phyloP scores from a whole-genome alignment of 2,113 vertebrate species.

The Myotis davidii region DNA sequence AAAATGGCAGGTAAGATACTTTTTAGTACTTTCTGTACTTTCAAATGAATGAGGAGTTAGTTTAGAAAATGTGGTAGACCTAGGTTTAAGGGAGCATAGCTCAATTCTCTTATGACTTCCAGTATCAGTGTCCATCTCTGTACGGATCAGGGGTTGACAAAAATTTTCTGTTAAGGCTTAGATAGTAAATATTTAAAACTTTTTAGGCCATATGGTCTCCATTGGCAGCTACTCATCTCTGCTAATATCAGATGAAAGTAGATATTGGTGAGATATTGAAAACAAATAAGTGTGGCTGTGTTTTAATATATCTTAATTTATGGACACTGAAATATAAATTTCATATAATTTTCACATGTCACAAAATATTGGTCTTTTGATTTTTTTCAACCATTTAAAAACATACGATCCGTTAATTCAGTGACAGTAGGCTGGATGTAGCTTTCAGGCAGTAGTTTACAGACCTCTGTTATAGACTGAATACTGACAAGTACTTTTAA shows the following conservation, averaged over 20 bases:
- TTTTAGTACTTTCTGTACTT: constrained; percentile 7
- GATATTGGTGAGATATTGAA: background rate
- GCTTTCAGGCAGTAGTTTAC: background rate
- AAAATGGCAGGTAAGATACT: constrained; percentile 86
- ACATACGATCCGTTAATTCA: background rate
- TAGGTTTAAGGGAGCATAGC: background rate
- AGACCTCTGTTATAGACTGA: background rate
- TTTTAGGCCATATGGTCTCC: background rate
- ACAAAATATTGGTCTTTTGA: background rate
- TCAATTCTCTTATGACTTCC: background rate
- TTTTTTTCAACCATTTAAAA: background rate
- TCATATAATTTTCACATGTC: constrained; percentile 7
- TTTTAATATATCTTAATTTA: constrained; percentile 2
- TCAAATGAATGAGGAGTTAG: background rate
- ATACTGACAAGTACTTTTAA: background rate
- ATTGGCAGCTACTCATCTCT: background rate
- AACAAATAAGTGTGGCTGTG: background rate
- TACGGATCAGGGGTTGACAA: background rate
- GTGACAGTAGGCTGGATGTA: background rate
- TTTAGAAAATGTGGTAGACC: background rate
- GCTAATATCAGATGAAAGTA: background rate
- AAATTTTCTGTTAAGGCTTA: background rate
- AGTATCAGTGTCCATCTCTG: background rate
- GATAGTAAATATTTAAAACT: constrained; percentile 8
- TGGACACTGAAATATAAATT: background rate